Percentiles rank a stretch among this genome's conserved stretches.
phyloP scores from a whole-genome alignment of 2,113 vertebrate genomes.

The Corvus moneduloides region DNA sequence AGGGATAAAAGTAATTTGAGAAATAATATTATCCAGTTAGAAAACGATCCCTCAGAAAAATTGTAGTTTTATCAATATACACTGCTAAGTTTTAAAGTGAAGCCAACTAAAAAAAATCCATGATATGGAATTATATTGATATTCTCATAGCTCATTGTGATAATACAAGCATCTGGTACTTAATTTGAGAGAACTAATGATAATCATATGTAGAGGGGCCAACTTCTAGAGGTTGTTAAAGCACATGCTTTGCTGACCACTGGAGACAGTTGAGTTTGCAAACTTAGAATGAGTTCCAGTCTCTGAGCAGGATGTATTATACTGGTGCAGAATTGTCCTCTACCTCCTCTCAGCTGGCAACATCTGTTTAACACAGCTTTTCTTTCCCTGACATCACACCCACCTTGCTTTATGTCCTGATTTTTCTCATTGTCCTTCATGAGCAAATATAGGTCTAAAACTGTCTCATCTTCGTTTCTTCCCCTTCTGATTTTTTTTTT shows the following conservation, averaged over 20 bases:
- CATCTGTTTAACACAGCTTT: background rate
- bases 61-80: constrained; percentile 5
- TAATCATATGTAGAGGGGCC: background rate
- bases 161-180: background rate
- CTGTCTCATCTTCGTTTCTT: background rate
- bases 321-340: background rate
- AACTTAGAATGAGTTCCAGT: background rate
- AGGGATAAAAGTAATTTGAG: constrained; percentile 1
- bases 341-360: background rate
- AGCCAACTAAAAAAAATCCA: background rate
- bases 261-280: background rate
- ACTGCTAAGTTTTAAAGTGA: constrained; percentile 14
- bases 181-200: background rate
- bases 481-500: background rate
- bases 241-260: background rate
- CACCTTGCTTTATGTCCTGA: background rate
- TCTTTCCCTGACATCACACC: background rate
- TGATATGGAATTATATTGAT: background rate
- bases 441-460: background rate
- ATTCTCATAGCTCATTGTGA: background rate
- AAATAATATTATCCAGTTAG: constrained; percentile 9
- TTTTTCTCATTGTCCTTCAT: background rate
- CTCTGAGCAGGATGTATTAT: background rate
- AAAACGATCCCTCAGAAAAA: background rate
- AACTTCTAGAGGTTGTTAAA: background rate